These are phyloP conservation scores for Microcebus griseorufus DNA, from an alignment of 2,113 vertebrate species.

Conservation along the genomic window DNA sequence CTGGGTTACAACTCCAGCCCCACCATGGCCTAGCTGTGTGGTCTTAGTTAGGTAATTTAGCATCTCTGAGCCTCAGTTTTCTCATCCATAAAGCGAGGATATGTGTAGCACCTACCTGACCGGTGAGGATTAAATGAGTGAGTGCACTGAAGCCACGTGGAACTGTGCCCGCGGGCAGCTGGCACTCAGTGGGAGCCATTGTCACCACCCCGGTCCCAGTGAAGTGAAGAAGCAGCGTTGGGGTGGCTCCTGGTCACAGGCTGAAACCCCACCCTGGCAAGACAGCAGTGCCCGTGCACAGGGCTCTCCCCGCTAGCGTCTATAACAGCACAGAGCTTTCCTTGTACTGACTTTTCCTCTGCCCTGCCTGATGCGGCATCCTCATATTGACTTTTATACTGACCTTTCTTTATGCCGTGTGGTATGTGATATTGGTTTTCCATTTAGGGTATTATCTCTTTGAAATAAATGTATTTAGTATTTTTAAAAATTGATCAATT, in stretches of 20 bases:
- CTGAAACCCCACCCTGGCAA: background rate
- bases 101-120: background rate
- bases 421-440: background rate
- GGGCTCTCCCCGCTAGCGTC: background rate
- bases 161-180: rapidly evolving
- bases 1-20: background rate
- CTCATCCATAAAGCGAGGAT: background rate
- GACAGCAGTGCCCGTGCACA: background rate
- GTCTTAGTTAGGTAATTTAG: background rate
- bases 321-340: background rate
- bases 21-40: background rate
- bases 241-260: background rate
- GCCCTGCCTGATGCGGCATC: background rate
- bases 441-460: background rate
- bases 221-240: background rate
- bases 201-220: too few relatives aligned
- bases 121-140: background rate
- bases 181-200: rapidly evolving
- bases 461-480: background rate
- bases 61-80: background rate
- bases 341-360: background rate
- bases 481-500: background rate
- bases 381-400: background rate
- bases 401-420: background rate
- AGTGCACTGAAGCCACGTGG: rapidly evolving